Percentiles rank a stretch among this genome's conserved stretches.
phyloP scores from a whole-genome alignment of 2,888 invertebrate species.

The Tuta absoluta region DNA sequence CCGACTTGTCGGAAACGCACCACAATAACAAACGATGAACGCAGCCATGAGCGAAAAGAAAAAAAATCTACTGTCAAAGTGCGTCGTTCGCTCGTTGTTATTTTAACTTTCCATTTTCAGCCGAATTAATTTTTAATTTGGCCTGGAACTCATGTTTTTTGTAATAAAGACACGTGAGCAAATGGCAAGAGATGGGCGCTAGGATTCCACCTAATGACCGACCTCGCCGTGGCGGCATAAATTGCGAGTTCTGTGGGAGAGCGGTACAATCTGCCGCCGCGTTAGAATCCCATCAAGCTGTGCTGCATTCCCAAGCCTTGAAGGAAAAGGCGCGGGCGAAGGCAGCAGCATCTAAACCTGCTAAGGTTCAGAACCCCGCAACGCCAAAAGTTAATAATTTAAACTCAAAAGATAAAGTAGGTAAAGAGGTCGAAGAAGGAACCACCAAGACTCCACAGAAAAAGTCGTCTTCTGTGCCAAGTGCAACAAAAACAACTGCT shows the following conservation, averaged over 20 bases:
- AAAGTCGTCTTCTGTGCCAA: not conserved
- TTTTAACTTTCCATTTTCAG: not conserved
- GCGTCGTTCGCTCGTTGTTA: slow-evolving; percentile 34
- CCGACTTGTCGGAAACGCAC: too few species aligned
- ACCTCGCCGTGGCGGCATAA: slow-evolving; percentile 44
- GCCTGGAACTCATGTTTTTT: not conserved
- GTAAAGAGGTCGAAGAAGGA: not conserved
- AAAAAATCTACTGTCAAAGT: slow-evolving; percentile 37
- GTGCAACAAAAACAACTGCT: not conserved
- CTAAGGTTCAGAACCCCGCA: slow-evolving; percentile 20
- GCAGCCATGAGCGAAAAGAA: slow-evolving; percentile 2
- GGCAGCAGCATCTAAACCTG: slow-evolving; percentile 24
- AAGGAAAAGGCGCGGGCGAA: slow-evolving; percentile 31
- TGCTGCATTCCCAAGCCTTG: slow-evolving; percentile 41
- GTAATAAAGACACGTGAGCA: slow-evolving; percentile 31
- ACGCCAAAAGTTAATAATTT: not conserved
- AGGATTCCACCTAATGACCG: slow-evolving; percentile 50
- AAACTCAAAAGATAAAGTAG: not conserved
- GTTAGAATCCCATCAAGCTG: slow-evolving; percentile 48
- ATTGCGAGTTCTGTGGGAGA: slow-evolving; percentile 56
- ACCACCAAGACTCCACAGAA: not conserved
- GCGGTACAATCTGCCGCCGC: slow-evolving; percentile 49
- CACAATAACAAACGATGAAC: not conserved
- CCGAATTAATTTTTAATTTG: slow-evolving; percentile 5
- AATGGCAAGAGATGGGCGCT: slow-evolving; percentile 51